Conservation (phyloP, 2,113 vertebrate genomes). For the Pteronura brasiliensis region DNA sequence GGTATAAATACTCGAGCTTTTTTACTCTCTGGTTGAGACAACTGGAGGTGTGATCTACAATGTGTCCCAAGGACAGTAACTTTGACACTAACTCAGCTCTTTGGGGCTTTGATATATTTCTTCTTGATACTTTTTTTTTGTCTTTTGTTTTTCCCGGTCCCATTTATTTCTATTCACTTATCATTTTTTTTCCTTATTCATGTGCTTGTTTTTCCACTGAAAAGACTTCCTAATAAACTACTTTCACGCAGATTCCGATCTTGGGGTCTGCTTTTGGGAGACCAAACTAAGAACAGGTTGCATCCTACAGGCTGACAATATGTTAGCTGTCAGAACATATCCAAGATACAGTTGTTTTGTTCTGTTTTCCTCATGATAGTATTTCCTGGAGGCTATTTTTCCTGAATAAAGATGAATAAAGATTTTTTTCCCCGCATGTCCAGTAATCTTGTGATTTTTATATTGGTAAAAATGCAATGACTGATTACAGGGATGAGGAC, state of each 20-base stretch:
- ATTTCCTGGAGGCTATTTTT: neutral
- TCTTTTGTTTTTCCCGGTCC: neutral
- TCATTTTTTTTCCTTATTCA: neutral
- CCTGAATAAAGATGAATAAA: neutral
- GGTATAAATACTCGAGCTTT: neutral
- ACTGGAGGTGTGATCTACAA: neutral
- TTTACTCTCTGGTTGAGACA: neutral
- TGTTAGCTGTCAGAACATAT: neutral
- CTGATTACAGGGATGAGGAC: neutral
- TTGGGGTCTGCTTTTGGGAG: neutral
- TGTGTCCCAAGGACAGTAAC: neutral
- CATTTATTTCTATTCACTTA: neutral
- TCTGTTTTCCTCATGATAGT: neutral
- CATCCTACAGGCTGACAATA: neutral
- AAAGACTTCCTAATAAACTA: neutral
- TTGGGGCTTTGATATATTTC: neutral
- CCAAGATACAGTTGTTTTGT: neutral
- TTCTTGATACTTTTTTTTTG: neutral
- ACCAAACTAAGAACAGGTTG: neutral
- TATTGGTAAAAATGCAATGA: neutral
- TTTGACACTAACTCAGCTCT: neutral
- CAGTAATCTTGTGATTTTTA: conserved; percentile 10
- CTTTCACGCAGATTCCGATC: neutral
- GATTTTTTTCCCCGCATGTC: neutral
- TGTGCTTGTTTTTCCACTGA: neutral